Evolutionary conservation across 2,797 vertebrate species (phyloP), one percentile per base, ranked within the genome.

Genomic region (Hypotaenidia okinawae): DNA sequence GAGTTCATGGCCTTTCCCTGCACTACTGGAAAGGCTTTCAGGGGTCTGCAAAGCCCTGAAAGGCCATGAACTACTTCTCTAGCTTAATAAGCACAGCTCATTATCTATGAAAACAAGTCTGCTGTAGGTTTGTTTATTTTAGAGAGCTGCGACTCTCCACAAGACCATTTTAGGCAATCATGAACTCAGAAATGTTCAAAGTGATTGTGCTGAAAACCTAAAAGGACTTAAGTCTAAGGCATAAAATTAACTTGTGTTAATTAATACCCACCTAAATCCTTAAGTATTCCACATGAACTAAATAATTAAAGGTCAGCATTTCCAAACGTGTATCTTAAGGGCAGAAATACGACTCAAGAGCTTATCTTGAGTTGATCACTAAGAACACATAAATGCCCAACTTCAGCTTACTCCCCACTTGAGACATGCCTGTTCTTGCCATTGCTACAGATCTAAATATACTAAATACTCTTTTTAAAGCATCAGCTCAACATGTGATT

Each of bases 281-380:
- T 35, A 85, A 23, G 13, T 52, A 87, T 55, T 30, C 15, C 37
- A 64, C 43, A 85, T 22, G 22, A 91, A 66, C 28, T 43, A 59
- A 90, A 61, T 35, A 63, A 83, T 24, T 76, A 84, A 69, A 89
- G 37, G 15, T 41, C 6, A 3, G n/a, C 27, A 66, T 69, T 91
- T 92, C 75, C 41, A 66, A 73, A 70, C 72, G 68, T 79, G 7
- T 33, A 45, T 74, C 35, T 67, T 82, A n/a, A 83, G 87, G 70
- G 61, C 52, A 89, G 55, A 55, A 32, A 45, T 25, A 49, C 1
- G 83, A 51, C 23, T 68, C 54, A 75, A 64, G 70, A 87, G 9
- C 13, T 89, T 21, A 43, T 10, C 35, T 22, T 79, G 57, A 79
- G 43, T 19, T 55, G 32, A 72, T 43, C 84, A 73, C 24, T 55